phyloP scores from a whole-genome alignment of 2,888 invertebrate species.

The Drosophila multiciliata region DNA sequence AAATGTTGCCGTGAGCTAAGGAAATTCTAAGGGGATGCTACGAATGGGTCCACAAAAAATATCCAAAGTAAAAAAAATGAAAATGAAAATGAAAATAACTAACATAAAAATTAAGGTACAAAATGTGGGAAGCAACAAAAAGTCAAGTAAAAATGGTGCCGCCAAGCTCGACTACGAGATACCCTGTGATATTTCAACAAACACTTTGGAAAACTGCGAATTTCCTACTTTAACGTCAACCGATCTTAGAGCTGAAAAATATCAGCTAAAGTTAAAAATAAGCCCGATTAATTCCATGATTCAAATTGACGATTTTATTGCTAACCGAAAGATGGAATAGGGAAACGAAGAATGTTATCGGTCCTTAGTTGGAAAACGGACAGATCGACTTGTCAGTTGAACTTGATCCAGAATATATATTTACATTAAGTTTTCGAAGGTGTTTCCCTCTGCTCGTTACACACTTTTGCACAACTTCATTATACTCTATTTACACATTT shows the following conservation, averaged over 20 bases:
- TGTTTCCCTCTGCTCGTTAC: background rate
- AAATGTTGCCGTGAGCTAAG: constrained; percentile 57
- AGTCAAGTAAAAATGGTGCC: background rate
- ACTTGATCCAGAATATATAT: background rate
- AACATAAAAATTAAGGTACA: constrained; percentile 66
- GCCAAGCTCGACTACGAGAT: background rate
- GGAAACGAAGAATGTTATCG: background rate
- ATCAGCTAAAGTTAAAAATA: background rate
- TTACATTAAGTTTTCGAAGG: background rate
- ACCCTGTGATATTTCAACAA: background rate
- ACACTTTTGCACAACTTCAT: background rate
- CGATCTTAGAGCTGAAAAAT: background rate
- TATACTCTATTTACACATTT: background rate
- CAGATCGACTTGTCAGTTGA: background rate
- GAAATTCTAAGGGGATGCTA: constrained; percentile 60
- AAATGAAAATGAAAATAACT: constrained; percentile 41
- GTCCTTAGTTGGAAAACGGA: background rate
- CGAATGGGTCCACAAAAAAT: constrained; percentile 24
- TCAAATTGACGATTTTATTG: background rate
- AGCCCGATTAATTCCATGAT: background rate
- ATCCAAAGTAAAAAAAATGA: background rate
- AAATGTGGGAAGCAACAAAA: constrained; percentile 58
- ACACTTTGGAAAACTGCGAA: background rate
- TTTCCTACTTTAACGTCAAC: background rate
- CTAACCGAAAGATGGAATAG: background rate